Base-by-base conservation (phyloP, 2,888 invertebrate species). In the Oscheius onirici region DNA sequence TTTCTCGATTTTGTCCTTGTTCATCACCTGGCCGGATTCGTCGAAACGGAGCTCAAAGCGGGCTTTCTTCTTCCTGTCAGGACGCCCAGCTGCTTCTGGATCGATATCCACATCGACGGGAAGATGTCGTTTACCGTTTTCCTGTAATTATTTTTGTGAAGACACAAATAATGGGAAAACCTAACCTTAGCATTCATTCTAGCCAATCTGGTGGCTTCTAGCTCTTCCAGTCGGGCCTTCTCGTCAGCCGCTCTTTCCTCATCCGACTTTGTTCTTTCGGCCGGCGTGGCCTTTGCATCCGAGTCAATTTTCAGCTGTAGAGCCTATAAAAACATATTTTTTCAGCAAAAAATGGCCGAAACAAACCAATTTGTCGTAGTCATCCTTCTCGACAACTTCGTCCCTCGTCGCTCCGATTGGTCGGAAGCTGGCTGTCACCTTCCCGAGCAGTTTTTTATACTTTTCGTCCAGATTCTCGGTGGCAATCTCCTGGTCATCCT, bases 161-260 rank as follows among this genome's bases (percentile, higher is more conserved):
- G 52, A n/a, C 22, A 20, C 24, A 24, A 28, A 20, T 43, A 8
- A 49, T 40, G 2, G 44, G 22, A 34, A 34, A 34, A 34, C 34
- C 46, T 69, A n/a, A 76, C 73, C 46, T 69, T 28, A 1, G 72
- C 63, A 52, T 78, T 80, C 95, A 95, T 96, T 84, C 96, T 91
- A 71, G 91, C 89, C 54, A 92, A 86, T 71, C 94, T 90, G 79
- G 94, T 93, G 74, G 90, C 91, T 89, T 96, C 82, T 1, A 81
- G 89, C 82, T 92, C 91, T 79, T 93, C 93, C 15, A 95, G 88
- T 76, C 91, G 91, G 75, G 92, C 92, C 81, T 92, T 92, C 86
- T 95, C 94, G 87, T 93, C 93, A 80, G 91, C 92, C 0, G 92
- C 92, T 57, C 93, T 89, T 88, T 95, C 93, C 78, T 94, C 93